Evolutionary conservation across 2,888 invertebrate genomes (phyloP).

Genomic region (Marronus borbonicus): DNA sequence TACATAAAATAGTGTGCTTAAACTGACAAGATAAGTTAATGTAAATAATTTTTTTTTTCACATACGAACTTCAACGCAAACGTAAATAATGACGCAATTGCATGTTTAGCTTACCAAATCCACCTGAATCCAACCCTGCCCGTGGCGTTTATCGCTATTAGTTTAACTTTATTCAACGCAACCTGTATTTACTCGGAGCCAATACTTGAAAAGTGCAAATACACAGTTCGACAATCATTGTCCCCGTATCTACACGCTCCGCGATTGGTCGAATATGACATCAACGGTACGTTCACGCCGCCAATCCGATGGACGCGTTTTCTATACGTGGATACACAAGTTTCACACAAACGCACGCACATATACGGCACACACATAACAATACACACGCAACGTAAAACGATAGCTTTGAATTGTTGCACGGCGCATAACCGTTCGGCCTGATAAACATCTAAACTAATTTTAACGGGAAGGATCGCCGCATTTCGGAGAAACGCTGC

Average conservation of each 20-base stretch:
- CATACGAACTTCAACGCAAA: too few species aligned
- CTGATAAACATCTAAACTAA: slow-evolving; percentile 42
- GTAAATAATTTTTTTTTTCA: too few species aligned
- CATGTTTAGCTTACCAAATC: neutral
- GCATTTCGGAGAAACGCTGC: slow-evolving; percentile 39
- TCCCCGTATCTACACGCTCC: neutral
- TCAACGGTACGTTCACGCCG: neutral
- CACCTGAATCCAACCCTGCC: slow-evolving; percentile 18
- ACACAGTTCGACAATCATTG: slow-evolving; percentile 36
- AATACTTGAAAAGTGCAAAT: slow-evolving; percentile 44
- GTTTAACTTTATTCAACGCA: slow-evolving; percentile 36
- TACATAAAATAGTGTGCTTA: too few species aligned
- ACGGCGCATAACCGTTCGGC: neutral
- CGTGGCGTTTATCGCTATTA: slow-evolving; percentile 21
- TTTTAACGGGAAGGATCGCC: slow-evolving; percentile 37
- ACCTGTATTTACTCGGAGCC: slow-evolving; percentile 37
- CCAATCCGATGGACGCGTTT: neutral
- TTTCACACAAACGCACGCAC: neutral
- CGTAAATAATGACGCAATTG: too few species aligned
- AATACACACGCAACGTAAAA: neutral
- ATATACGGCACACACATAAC: neutral
- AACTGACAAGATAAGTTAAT: too few species aligned
- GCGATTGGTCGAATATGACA: slow-evolving; percentile 23
- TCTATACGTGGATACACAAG: neutral
- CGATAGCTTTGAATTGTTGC: neutral